Base-by-base conservation (phyloP, 2,797 vertebrate genomes). In the Pseudomugil gertrudae region DNA sequence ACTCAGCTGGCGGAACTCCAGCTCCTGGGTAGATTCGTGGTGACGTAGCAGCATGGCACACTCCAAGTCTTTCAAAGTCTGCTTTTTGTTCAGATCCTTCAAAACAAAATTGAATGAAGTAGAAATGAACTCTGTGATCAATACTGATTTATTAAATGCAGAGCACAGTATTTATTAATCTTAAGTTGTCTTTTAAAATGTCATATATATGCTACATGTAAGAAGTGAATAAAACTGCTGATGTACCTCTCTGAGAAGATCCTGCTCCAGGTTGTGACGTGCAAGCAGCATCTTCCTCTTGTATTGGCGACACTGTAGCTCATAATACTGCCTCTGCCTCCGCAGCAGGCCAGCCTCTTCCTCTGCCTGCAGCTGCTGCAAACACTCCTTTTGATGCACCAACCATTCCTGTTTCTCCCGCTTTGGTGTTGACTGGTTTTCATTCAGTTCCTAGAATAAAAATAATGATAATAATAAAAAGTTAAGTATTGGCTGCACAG, bases 81-180 rank as follows among this genome's bases (percentile, higher is more conserved):
- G 96, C 85, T 98, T 96, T 89, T 97, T 97, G 88, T 97, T 97
- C 88, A 98, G 91, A 14, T 98, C 96, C 96, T 98, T n/a, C 40
- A 64, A 30, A 36, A 15, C 14, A 56, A 26, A 0, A 15, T n/a
- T 27, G 1, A 27, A 29, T 14, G 9, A 2, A 50, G 2, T 19
- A 23, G 26, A 26, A 48, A n/a, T 43, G 40, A 43, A n/a, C 19
- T 19, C 40, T 43, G 40, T 8, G 40, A n/a, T 43, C 6, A 43
- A 2, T 19, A 43, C 19, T n/a, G 8, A 19, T 40, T 19, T 19
- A 40, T 17, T 40, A 17, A 40, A 40, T 40, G 15, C 38, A 38
- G 14, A 17, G 36, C 5, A 40, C 14, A 19, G 8, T n/a, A n/a
- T 19, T 43, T 17, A 43, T 3, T n/a, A 2, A 43, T 43, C 19